phyloP scores from a whole-genome alignment of 2,113 vertebrate genomes.

The Dromas ardeola region DNA sequence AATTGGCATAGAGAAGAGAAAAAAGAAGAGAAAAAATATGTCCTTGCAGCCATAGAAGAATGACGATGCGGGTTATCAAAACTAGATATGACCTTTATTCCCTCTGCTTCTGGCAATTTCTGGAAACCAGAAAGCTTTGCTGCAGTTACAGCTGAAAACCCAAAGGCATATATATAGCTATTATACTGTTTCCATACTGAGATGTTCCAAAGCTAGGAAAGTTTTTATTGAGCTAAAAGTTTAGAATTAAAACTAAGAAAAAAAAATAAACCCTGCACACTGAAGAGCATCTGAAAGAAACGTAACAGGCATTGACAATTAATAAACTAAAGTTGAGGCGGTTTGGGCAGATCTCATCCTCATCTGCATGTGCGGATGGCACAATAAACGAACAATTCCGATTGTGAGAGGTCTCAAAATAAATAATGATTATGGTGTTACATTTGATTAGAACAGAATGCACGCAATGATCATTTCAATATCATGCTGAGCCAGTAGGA shows the following conservation, averaged over 20 bases:
- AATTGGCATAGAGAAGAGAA: not conserved
- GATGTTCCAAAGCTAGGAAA: not conserved
- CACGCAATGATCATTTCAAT: not conserved
- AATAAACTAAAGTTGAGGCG: not conserved
- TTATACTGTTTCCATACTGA: not conserved
- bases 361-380: accelerated
- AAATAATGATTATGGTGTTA: not conserved
- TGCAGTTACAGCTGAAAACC: constrained; percentile 8
- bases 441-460: not conserved
- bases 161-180: not conserved
- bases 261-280: not conserved
- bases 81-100: not conserved
- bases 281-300: not conserved
- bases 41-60: not conserved
- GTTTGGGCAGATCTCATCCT: not conserved
- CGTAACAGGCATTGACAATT: not conserved
- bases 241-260: not conserved
- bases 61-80: not conserved
- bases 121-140: not conserved
- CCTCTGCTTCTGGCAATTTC: not conserved
- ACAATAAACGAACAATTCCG: not conserved
- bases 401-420: not conserved
- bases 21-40: not conserved
- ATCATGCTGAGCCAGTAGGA: not conserved
- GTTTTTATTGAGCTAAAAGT: not conserved